Conservation (phyloP, 2,797 vertebrate genomes). For the Galago senegalensis region DNA sequence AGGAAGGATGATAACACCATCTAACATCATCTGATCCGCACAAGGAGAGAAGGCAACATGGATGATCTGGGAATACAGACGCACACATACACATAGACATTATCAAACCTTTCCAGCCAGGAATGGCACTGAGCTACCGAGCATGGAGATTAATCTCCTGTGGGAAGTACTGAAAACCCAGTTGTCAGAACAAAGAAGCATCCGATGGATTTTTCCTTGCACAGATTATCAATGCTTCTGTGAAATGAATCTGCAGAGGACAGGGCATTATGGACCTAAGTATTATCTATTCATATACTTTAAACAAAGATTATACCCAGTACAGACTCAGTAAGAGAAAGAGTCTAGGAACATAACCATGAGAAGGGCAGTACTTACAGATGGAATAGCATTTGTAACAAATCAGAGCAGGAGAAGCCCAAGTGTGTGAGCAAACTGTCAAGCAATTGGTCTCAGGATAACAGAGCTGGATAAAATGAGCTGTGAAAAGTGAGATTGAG, state of each 20-base stretch:
- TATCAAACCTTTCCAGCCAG: background rate
- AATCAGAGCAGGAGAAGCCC: background rate
- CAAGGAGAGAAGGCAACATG: background rate
- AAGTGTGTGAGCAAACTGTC: background rate
- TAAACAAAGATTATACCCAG: background rate
- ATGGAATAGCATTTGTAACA: background rate
- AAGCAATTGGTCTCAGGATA: background rate
- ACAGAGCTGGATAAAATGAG: background rate
- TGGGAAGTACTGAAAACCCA: background rate
- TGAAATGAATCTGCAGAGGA: background rate
- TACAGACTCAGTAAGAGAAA: background rate
- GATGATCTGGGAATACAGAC: background rate
- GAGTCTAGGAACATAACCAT: background rate
- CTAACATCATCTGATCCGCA: background rate
- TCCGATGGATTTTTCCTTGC: background rate
- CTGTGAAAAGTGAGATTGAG: background rate
- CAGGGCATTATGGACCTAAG: background rate
- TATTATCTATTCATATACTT: conserved; percentile 8
- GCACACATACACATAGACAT: background rate
- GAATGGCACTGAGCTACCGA: background rate
- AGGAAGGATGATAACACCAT: background rate
- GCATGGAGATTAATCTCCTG: conserved; percentile 19
- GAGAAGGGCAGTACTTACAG: background rate
- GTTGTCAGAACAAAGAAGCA: background rate
- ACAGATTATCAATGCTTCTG: background rate